These are phyloP conservation scores for Drosophila tristis DNA, from an alignment of 1,140 invertebrate genomes.

Conservation along the genomic window DNA sequence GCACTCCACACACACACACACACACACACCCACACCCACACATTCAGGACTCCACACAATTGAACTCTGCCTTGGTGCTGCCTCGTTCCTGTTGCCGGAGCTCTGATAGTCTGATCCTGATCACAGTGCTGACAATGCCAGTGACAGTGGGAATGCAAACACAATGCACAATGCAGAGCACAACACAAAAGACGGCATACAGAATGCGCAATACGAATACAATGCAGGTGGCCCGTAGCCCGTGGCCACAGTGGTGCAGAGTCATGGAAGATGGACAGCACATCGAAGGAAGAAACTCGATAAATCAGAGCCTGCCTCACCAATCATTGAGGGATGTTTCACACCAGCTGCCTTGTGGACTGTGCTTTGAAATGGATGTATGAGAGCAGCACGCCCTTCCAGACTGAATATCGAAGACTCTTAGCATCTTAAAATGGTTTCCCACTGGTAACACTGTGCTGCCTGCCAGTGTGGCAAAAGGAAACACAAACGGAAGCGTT, in stretches of 20 bases:
- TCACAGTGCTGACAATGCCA: slow-evolving; percentile 68
- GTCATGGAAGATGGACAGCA: slow-evolving; percentile 1
- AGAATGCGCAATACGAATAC: slow-evolving; percentile 46
- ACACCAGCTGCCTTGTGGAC: background rate
- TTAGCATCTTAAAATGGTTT: background rate
- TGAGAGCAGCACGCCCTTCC: too few species aligned
- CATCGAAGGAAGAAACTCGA: background rate
- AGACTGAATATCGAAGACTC: too few species aligned
- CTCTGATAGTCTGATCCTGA: slow-evolving; percentile 12
- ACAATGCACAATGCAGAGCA: slow-evolving; percentile 58
- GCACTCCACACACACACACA: slow-evolving; percentile 30
- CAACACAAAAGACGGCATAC: slow-evolving; percentile 31
- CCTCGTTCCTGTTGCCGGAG: slow-evolving; percentile 5
- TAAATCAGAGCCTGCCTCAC: too few species aligned
- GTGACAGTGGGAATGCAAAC: slow-evolving; percentile 63
- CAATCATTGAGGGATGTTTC: background rate
- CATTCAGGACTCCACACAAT: slow-evolving; percentile 16
- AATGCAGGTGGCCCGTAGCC: slow-evolving; percentile 45
- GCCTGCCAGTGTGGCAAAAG: slow-evolving; percentile 14
- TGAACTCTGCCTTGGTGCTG: slow-evolving; percentile 54
- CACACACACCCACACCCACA: background rate
- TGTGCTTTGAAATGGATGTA: background rate
- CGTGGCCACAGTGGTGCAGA: slow-evolving; percentile 13
- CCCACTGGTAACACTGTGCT: slow-evolving; percentile 18
- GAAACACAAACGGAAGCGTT: slow-evolving; percentile 45